Evolutionary conservation across 2,888 invertebrate species (phyloP), one percentile per base, ranked within the genome.

Genomic region (Mylabris sibirica): DNA sequence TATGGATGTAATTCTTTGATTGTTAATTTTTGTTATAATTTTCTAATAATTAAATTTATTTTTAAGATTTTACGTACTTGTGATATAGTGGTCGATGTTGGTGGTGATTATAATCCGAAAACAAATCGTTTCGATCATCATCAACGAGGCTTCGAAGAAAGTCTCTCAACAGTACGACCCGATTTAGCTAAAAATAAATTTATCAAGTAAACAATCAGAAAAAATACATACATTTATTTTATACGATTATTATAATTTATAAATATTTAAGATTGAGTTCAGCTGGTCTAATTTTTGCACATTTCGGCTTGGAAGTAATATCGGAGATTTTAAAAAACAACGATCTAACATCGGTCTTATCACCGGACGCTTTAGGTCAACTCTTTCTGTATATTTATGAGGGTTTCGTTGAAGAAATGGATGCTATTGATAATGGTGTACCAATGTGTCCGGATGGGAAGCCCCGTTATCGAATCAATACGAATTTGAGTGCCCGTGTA

Each of bases 391-490:
- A 90, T 81, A 88, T 99, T 0, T 99, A 99, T 83, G 91, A 93
- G 73, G 89, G 89, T 68, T 93, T 99, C 66, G 91, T 99, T 14
- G 92, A 93, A 86, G 98, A 98, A 87, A 89, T 99, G 69, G 99
- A 99, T 86, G 99, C 94, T 0, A 93, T 98, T 66, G 99, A 99
- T 83, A 99, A 99, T 87, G 99, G 99, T n/a, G 88, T 98, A 0
- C 90, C 92, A 0, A 93, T 94, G 88, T 84, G 80, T 73, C 90
- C 89, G 72, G 89, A 91, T 57, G 92, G 90, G 1, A 90, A 92
- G 79, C 91, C 92, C 0, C 86, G 85, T 35, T 97, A 96, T 82
- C 88, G 88, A 72, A 93, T 97, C n/a, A 88, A 89, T 1, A 95
- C 97, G 0, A 88, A 92, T 82, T 80, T 98, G 11, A 92, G 94